Base-by-base conservation (phyloP, 2,113 vertebrate genomes). In the Benthochromis sp. region DNA sequence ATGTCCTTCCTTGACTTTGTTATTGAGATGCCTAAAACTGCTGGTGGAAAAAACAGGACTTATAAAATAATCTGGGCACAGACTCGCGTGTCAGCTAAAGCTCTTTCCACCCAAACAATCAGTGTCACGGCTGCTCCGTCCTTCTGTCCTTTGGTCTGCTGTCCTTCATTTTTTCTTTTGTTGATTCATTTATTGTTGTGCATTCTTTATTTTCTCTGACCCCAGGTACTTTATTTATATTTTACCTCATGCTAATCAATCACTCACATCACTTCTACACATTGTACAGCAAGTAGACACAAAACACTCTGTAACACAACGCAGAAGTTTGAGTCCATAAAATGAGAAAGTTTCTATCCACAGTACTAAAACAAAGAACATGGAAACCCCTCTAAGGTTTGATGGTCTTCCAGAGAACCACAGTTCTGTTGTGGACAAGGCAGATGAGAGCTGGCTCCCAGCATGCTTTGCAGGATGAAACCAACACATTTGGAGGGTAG, bases 391-490 rank as follows among this genome's bases (percentile, higher is more conserved):
- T 73, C 8, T 24, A 11, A 47, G 14, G 21, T 71, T 16, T 27
- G 27, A 17, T 61, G 57, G 19, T 43, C 21, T 43, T 24, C 66
- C 36, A 40, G 38, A 27, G n/a, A 45, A 63, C 31, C 6, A 38
- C 89, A 88, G 85, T 73, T 19, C 88, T 87, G 69, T 84, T 93
- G 91, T 85, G 78, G 85, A 13, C n/a, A n/a, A 78, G 45, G 83
- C 83, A 85, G 81, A 89, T 89, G 84, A 92, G 89, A 91, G 54
- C 81, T 84, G 86, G 90, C 92, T 93, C 84, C 90, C 86, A 92
- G 92, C 87, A 93, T 92, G 86, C 89, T 84, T 82, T 92, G 90
- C 85, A 85, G 82, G 14, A 81, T 86, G 88, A 90, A 94, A 81
- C 63, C 84, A 84, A 92, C 86, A 89, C 86, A 83, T 93, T 88